Conservation (phyloP, 2,888 invertebrate genomes). For the Exocentrus adspersus region DNA sequence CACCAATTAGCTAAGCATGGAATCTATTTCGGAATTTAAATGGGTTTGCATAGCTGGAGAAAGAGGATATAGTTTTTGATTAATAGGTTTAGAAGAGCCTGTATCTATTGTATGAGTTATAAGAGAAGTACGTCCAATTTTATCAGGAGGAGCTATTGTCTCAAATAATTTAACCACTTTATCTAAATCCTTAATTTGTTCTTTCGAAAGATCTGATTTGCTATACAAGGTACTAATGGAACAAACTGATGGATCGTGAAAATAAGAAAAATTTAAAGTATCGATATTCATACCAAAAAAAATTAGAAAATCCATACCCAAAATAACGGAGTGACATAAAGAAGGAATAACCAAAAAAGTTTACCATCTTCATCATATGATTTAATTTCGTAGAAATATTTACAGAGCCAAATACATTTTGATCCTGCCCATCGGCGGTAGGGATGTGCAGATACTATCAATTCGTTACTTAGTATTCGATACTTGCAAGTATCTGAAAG, state of each 20-base stretch:
- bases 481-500: too few relatives aligned
- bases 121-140: not conserved
- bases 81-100: not conserved
- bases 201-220: not conserved
- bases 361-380: constrained; percentile 29
- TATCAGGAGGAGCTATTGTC: not conserved
- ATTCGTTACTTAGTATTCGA: too few relatives aligned
- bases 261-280: too few relatives aligned
- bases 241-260: not conserved
- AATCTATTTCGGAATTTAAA: not conserved
- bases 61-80: not conserved
- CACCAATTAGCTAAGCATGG: too few relatives aligned
- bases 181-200: not conserved
- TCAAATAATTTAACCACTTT: not conserved
- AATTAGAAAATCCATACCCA: constrained; percentile 2
- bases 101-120: not conserved
- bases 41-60: not conserved
- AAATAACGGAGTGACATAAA: not conserved
- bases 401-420: constrained; percentile 6
- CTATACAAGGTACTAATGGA: not conserved
- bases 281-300: not conserved
- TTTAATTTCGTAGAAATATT: not conserved
- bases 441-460: too few relatives aligned
- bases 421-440: not conserved
- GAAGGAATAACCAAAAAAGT: constrained; percentile 32